Evolutionary conservation across 2,113 vertebrate species (phyloP), one percentile per base, ranked within the genome.

Genomic region (Tinamus guttatus): DNA sequence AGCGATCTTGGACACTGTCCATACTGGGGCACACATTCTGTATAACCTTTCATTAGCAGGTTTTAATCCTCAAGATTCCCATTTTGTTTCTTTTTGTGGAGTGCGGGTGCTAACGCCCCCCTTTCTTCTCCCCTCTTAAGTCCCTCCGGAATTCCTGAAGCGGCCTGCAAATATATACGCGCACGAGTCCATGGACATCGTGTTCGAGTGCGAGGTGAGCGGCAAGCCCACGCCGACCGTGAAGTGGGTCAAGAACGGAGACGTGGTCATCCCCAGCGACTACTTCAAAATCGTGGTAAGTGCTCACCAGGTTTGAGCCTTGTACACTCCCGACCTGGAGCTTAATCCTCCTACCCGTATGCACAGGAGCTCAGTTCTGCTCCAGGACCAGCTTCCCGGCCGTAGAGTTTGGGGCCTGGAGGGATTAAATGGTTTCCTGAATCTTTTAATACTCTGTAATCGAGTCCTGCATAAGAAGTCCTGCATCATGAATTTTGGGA

Each of bases 211-310:
- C 20, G 99, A 99, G 92, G 99, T 99, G 49, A 98, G 96, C 2
- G 99, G 99, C 11, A 98, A 98, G 6, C 99, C 99, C 0, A 94
- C 98, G 7, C 99, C 99, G 34, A 98, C 99, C 0, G 99, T 99
- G 85, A 99, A 99, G 85, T 99, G 99, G 99, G 98, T 99, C 70
- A 99, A 99, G 96, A 99, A 99, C 11, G 99, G 99, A 60, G 99
- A 99, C 8, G 95, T 99, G 38, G 99, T 99, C 71, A 99, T 99
- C 87, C 99, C 99, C 49, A 99, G 99, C 9, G 99, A 99, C 97
- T 99, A 99, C 96, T 99, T 99, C 97, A 99, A 99, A 97, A 99
- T 99, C 16, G 98, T 99, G 58, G 99, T 99, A 90, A 98, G 99
- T 98, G 89, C 0, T 5, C 52, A 67, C 12, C 81, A 3, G 0